A percentile compares a stretch with the other conserved stretches of the same genome.
Conservation (phyloP, 2,888 invertebrate species). For the Zaprionus bogoriensis region DNA sequence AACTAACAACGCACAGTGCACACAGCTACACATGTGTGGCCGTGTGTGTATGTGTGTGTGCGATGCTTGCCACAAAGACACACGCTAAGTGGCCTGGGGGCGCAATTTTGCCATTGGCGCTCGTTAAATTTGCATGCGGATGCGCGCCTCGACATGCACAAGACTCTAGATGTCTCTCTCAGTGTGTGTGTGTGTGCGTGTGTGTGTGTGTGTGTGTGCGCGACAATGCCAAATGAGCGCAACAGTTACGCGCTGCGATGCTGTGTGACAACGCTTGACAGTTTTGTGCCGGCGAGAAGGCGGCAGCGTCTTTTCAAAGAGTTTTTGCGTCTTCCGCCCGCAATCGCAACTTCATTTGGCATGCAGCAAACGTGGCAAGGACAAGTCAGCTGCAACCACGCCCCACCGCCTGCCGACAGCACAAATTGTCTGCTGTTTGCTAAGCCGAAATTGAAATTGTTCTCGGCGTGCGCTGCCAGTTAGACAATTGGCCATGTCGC, state of each 20-base stretch:
- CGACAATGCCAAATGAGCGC: conserved; percentile 45
- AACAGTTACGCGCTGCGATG: conserved; percentile 49
- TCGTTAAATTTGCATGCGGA: conserved; percentile 78
- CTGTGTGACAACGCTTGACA: conserved; percentile 15
- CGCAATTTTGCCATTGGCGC: conserved; percentile 67
- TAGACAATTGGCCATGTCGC: conserved; percentile 48
- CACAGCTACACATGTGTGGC: conserved; percentile 21
- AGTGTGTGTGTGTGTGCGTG: background rate
- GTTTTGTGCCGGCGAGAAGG: no score
- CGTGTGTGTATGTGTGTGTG: conserved; percentile 8
- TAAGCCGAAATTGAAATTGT: conserved; percentile 64
- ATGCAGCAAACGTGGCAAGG: conserved; percentile 73
- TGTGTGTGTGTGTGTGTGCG: conserved; percentile 5
- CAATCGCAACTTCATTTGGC: conserved; percentile 59
- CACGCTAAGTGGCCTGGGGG: conserved; percentile 63
- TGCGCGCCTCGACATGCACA: conserved; percentile 16
- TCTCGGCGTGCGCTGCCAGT: background rate
- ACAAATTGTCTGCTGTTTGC: conserved; percentile 28
- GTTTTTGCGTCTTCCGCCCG: conserved; percentile 17
- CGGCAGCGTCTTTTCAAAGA: conserved; percentile 39
- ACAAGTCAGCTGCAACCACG: conserved; percentile 48
- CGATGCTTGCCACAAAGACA: conserved; percentile 59
- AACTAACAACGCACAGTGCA: no score
- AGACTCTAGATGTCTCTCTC: background rate
- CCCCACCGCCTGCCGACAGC: background rate